A percentile compares a stretch with the other conserved stretches of the same genome.
These are phyloP conservation scores for Lasioglossum malachurum DNA, from an alignment of 2,888 invertebrate species.

Conservation along the genomic window DNA sequence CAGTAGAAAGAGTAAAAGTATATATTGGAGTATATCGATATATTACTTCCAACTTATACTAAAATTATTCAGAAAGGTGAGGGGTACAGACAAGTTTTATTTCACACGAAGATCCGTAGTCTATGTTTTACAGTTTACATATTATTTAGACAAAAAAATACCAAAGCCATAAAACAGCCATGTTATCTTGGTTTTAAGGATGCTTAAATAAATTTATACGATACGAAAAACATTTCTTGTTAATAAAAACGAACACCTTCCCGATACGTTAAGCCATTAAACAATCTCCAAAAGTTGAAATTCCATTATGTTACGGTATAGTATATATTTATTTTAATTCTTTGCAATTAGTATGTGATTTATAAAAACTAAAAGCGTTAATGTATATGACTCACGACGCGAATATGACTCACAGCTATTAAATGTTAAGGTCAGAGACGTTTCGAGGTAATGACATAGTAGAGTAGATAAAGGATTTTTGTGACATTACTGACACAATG, in stretches of 20 bases:
- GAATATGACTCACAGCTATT: neutral
- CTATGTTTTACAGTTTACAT: slow-evolving; percentile 67
- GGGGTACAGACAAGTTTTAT: neutral
- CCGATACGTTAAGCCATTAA: neutral
- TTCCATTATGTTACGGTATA: neutral
- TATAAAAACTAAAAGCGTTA: neutral
- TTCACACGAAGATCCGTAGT: neutral
- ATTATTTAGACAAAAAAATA: slow-evolving; percentile 30
- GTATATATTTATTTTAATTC: neutral
- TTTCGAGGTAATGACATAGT: neutral
- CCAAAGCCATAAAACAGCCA: slow-evolving; percentile 12
- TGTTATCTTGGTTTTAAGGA: slow-evolving; percentile 2
- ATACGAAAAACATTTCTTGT: slow-evolving; percentile 26
- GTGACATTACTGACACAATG: neutral
- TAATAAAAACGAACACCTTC: slow-evolving; percentile 31
- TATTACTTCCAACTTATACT: neutral
- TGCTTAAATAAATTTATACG: slow-evolving; percentile 28
- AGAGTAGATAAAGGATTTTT: slow-evolving; percentile 23
- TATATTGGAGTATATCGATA: neutral
- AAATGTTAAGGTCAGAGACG: neutral
- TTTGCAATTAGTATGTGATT: neutral
- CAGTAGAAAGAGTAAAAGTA: neutral
- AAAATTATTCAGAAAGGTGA: neutral
- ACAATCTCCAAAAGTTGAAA: neutral
- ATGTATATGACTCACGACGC: neutral